These are phyloP conservation scores for Cosmia pyralina DNA, from an alignment of 2,888 invertebrate species.

Conservation along the genomic window DNA sequence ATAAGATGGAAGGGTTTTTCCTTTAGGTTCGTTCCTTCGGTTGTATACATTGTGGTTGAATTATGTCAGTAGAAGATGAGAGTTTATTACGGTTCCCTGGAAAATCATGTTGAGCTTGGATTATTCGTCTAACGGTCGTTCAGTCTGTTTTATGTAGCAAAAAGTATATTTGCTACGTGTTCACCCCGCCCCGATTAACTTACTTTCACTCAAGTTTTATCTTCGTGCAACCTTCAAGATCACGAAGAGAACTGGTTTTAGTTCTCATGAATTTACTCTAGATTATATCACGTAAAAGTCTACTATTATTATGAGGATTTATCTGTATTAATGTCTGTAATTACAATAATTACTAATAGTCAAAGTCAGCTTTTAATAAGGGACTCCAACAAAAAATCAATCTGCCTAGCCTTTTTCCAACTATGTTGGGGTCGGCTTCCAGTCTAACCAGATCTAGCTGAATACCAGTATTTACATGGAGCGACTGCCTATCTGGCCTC, in stretches of 20 bases:
- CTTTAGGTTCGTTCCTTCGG: background rate
- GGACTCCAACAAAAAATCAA: no score
- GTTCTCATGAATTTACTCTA: conserved; percentile 62
- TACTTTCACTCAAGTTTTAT: conserved; percentile 76
- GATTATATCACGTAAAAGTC: conserved; percentile 60
- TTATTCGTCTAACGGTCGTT: conserved; percentile 58
- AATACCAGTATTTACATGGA: no score
- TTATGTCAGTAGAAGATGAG: conserved; percentile 40
- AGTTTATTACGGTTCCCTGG: conserved; percentile 57
- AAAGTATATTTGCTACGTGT: conserved; percentile 59
- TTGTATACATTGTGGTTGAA: conserved; percentile 33
- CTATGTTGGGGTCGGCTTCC: no score
- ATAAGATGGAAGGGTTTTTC: conserved; percentile 38
- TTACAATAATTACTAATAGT: no score
- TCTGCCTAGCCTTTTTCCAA: no score
- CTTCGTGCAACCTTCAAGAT: conserved; percentile 71
- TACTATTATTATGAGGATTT: conserved; percentile 17
- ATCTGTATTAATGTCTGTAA: background rate
- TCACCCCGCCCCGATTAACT: conserved; percentile 61
- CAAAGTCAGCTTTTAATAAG: background rate
- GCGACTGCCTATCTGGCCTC: no score
- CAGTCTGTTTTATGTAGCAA: conserved; percentile 59
- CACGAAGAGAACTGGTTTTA: conserved; percentile 71
- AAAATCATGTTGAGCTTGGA: conserved; percentile 59
- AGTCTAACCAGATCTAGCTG: no score